These are phyloP conservation scores for Andrena fulva DNA, from an alignment of 2,888 invertebrate genomes.

Conservation along the genomic window DNA sequence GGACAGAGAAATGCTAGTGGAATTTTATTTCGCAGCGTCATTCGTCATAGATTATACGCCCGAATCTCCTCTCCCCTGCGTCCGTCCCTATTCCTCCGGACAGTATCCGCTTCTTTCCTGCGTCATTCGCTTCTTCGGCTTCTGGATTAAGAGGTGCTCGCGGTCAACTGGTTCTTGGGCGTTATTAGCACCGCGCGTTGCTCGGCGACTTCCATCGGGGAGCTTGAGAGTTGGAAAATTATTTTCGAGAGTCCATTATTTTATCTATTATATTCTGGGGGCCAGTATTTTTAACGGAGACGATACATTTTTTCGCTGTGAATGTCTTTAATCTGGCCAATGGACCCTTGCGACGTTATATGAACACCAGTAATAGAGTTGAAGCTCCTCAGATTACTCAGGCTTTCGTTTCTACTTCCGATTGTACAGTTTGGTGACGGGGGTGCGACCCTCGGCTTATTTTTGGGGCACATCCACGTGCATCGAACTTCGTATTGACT, in stretches of 20 bases:
- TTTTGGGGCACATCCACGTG: too few species aligned
- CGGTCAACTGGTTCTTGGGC: constrained; percentile 61
- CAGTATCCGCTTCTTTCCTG: constrained; percentile 29
- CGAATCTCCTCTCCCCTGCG: constrained; percentile 36
- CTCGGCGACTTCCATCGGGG: constrained; percentile 74
- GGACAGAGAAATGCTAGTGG: constrained; percentile 41
- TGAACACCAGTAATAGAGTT: too few species aligned
- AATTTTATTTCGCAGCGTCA: constrained; percentile 77
- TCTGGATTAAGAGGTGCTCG: constrained; percentile 69
- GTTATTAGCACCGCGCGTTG: constrained; percentile 80
- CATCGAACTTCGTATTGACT: too few species aligned
- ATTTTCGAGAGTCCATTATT: not conserved
- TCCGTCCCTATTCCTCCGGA: constrained; percentile 13
- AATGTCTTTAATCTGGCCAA: too few species aligned
- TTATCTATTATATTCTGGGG: not conserved
- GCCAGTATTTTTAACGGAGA: too few species aligned
- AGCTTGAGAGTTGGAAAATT: constrained; percentile 24
- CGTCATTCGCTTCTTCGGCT: constrained; percentile 41
- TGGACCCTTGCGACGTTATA: too few species aligned
- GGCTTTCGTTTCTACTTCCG: too few species aligned
- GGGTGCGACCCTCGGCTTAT: too few species aligned
- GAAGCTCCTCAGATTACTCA: too few species aligned
- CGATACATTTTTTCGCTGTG: too few species aligned
- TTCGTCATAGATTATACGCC: constrained; percentile 77
- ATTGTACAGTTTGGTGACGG: too few species aligned